A percentile compares a stretch with the other conserved stretches of the same genome.
Conservation (phyloP, 2,797 vertebrate species). For the Vultur gryphus region DNA sequence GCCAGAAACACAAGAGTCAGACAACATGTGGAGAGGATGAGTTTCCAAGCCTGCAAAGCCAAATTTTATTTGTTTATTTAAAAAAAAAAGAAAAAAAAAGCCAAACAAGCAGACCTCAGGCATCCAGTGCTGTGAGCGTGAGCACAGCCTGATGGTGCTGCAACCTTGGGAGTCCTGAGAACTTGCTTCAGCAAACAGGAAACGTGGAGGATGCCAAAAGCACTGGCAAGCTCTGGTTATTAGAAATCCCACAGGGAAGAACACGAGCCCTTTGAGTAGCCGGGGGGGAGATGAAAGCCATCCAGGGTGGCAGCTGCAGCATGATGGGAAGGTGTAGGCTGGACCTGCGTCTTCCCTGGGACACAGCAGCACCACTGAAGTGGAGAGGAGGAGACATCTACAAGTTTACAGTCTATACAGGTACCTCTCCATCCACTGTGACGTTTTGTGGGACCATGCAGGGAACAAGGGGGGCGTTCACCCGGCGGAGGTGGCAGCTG, state of each 20-base stretch:
- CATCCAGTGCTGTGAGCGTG: not conserved
- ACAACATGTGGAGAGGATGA: not conserved
- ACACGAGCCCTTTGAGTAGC: not conserved
- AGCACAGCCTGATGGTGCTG: not conserved
- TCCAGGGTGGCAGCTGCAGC: not conserved
- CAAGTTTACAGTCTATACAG: not conserved
- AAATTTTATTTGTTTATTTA: not conserved
- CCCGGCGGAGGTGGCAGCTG: not conserved
- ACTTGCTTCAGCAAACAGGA: not conserved
- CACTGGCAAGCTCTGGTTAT: not conserved
- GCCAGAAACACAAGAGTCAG: not conserved
- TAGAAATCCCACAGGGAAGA: not conserved
- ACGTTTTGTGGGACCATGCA: not conserved
- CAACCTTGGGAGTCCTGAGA: not conserved
- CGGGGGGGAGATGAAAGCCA: fast-evolving
- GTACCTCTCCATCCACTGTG: too few species aligned
- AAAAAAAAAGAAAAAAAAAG: not conserved
- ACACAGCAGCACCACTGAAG: not conserved
- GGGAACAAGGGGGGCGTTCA: not conserved
- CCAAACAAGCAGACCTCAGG: not conserved
- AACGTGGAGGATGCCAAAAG: not conserved
- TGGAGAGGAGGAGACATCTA: not conserved
- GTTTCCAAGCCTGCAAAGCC: not conserved
- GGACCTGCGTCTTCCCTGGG: not conserved
- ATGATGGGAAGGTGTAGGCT: not conserved